Evolutionary conservation across 1,140 invertebrate genomes (phyloP), one percentile per base, ranked within the genome.

Genomic region (Linepithema humile): DNA sequence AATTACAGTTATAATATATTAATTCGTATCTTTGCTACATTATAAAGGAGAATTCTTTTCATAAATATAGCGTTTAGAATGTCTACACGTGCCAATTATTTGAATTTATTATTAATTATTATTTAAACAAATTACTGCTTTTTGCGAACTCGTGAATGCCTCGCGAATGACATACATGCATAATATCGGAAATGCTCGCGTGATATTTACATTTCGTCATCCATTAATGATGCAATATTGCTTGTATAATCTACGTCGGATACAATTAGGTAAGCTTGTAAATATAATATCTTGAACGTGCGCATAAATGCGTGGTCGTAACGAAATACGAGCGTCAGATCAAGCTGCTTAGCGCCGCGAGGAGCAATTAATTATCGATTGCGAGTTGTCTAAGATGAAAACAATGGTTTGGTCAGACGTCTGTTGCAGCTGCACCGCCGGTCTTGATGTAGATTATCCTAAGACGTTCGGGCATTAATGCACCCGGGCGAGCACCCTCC

Each of bases 391-490:
- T 57, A 50, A 74, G 59, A 53, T 40, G 78, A 90, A 90, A 89
- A 88, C 88, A 86, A 89, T 84, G 80, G 48, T 20, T 6, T 23
- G 59, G 43, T 67, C 53, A 57, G 50, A 85, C 48, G 88, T 89
- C 88, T 72, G 84, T 78, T 75, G 87, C 88, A 88, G 88, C 43
- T 83, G 86, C 60, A 26, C 40, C 40, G 77, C 50, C 40, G 59
- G 55, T 80, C 53, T 83, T 85, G 77, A 85, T 75, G 87, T 84
- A 89, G 88, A 89, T 90, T 88, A 87, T 87, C 78, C 88, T 89
- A 89, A 90, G 88, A 90, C 83, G 87, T 75, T 83, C 73, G 32
- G 60, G 82, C 53, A 86, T 67, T 84, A 85, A 88, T 86, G 82
- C 86, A 78, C 67, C 80, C 50, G 43, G 26, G 53, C 43, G 55